A percentile compares a stretch with the other conserved stretches of the same genome.
These are phyloP conservation scores for Vimba vimba DNA, from an alignment of 2,113 vertebrate genomes.

Conservation along the genomic window DNA sequence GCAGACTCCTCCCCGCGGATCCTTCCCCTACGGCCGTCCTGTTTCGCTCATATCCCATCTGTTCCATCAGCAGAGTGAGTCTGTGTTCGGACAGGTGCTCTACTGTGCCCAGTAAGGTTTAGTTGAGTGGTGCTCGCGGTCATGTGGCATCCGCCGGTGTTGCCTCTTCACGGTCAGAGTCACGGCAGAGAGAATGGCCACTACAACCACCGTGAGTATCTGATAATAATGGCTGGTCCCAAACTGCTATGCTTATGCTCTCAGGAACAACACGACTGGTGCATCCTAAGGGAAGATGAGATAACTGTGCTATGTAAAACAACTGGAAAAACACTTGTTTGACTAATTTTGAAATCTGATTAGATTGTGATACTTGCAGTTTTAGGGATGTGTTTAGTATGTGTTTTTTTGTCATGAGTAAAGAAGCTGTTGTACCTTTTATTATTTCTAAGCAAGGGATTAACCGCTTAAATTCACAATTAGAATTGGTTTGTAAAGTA, in stretches of 20 bases:
- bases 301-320: neutral
- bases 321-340: neutral
- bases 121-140: conserved; percentile 19
- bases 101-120: neutral
- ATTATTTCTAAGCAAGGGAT: neutral
- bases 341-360: neutral
- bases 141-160: conserved; percentile 71
- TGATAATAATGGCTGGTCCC: neutral
- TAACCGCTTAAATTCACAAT: neutral
- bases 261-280: neutral
- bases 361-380: neutral
- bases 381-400: neutral
- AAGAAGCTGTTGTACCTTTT: neutral
- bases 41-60: conserved; percentile 44
- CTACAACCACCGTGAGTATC: conserved; percentile 71
- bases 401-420: neutral
- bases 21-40: conserved; percentile 31
- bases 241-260: neutral
- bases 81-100: conserved; percentile 23
- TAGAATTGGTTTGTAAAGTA: neutral
- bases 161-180: conserved; percentile 61
- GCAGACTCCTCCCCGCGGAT: conserved; percentile 63
- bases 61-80: conserved; percentile 42
- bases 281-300: neutral
- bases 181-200: conserved; percentile 60